phyloP scores from a whole-genome alignment of 2,797 vertebrate species.

The Decapterus maruadsi region DNA sequence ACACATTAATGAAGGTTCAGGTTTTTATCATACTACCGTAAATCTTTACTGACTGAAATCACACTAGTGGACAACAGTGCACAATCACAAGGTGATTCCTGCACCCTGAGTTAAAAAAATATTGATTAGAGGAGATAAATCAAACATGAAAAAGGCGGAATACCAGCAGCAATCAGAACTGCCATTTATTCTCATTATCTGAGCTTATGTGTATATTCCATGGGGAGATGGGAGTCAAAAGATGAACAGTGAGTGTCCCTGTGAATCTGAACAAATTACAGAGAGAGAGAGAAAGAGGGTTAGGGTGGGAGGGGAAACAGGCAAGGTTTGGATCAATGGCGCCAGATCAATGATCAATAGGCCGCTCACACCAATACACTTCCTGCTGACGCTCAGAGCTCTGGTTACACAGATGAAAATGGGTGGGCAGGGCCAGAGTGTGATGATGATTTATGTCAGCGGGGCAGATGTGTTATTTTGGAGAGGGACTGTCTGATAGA shows the following conservation, averaged over 20 bases:
- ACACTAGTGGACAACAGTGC: neutral
- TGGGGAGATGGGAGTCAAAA: slow-evolving; percentile 51
- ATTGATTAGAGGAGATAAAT: slow-evolving; percentile 66
- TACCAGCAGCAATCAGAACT: slow-evolving; percentile 22
- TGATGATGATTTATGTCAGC: slow-evolving; percentile 81
- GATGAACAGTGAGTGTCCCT: slow-evolving; percentile 58
- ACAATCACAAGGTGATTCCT: slow-evolving; percentile 39
- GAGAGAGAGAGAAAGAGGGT: slow-evolving; percentile 9
- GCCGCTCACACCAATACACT: slow-evolving; percentile 79
- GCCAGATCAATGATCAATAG: slow-evolving; percentile 84
- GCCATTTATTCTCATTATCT: slow-evolving; percentile 72
- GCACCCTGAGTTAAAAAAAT: slow-evolving; percentile 36
- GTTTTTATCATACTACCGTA: neutral
- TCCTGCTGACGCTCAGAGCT: slow-evolving; percentile 77
- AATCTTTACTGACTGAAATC: neutral
- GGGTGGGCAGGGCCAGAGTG: slow-evolving; percentile 72
- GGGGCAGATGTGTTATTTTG: slow-evolving; percentile 77
- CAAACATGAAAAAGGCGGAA: slow-evolving; percentile 33
- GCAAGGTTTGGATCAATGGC: slow-evolving; percentile 73
- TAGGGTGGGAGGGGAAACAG: slow-evolving; percentile 47
- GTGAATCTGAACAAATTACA: slow-evolving; percentile 59
- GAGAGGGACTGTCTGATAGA: slow-evolving; percentile 61
- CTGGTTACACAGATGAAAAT: slow-evolving; percentile 82
- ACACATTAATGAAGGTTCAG: neutral
- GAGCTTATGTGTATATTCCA: slow-evolving; percentile 52